Evolutionary conservation across 1,140 invertebrate species (phyloP).

Genomic region (Xylocopa sonorina): DNA sequence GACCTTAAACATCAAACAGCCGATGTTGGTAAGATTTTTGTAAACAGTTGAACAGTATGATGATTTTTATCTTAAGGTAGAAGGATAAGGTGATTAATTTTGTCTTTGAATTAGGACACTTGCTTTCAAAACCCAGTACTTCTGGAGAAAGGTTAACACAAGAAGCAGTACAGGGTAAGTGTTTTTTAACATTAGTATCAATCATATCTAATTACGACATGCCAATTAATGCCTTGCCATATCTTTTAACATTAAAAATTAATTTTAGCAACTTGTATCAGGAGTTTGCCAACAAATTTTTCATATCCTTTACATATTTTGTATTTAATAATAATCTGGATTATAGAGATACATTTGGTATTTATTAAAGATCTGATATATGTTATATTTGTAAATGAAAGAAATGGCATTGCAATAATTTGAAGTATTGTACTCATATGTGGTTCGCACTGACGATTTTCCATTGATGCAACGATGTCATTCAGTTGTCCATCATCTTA

Average conservation of each 20-base stretch:
- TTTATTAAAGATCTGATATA: conserved; percentile 7
- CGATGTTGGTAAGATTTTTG: conserved; percentile 75
- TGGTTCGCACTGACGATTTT: neutral
- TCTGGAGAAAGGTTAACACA: conserved; percentile 79
- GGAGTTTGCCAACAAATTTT: neutral
- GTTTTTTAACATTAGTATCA: conserved; percentile 20
- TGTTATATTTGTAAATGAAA: conserved; percentile 10
- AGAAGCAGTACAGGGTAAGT: conserved; percentile 81
- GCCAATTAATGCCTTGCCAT: conserved; percentile 23
- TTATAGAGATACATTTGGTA: neutral
- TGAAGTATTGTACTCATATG: conserved; percentile 62
- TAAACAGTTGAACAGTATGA: neutral
- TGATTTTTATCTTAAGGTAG: neutral
- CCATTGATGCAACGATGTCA: neutral
- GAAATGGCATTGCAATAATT: conserved; percentile 60
- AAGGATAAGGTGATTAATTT: conserved; percentile 30
- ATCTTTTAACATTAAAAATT: conserved; percentile 19
- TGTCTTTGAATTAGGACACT: conserved; percentile 75
- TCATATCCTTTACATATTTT: neutral
- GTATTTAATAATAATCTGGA: neutral
- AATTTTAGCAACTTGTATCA: neutral
- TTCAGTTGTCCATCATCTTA: neutral
- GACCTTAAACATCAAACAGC: conserved; percentile 75
- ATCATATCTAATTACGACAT: neutral
- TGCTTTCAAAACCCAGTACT: conserved; percentile 81